These are phyloP conservation scores for Ennomos fuscantarius DNA, from an alignment of 2,888 invertebrate genomes.

Conservation along the genomic window DNA sequence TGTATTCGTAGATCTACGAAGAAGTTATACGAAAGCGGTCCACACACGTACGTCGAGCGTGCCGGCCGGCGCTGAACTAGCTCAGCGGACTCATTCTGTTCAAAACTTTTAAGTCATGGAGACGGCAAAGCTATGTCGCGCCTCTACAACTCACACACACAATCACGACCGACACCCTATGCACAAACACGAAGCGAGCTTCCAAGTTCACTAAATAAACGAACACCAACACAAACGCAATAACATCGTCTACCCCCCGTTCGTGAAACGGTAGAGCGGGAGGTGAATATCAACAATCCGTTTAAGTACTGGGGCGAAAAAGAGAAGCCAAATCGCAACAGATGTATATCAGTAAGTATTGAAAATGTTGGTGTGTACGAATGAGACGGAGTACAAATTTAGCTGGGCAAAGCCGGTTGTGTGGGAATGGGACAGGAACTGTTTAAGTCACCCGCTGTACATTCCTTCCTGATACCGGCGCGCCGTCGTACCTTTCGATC, in stretches of 20 bases:
- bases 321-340: conserved; percentile 76
- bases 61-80: conserved; percentile 83
- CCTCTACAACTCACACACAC: conserved; percentile 84
- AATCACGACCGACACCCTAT: conserved; percentile 73
- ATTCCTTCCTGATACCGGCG: conserved; percentile 85
- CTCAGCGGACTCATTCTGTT: conserved; percentile 75
- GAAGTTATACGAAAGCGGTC: conserved; percentile 66
- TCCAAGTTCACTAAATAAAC: conserved; percentile 86
- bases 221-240: conserved; percentile 82
- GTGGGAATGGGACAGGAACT: conserved; percentile 77
- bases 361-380: conserved; percentile 81
- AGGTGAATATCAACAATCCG: conserved; percentile 82
- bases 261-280: conserved; percentile 75
- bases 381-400: conserved; percentile 76
- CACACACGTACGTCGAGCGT: conserved; percentile 67
- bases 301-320: conserved; percentile 59
- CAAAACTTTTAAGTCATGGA: conserved; percentile 85
- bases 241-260: conserved; percentile 82
- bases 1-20: conserved; percentile 71
- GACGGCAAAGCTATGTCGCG: conserved; percentile 85
- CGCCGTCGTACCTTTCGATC: conserved; percentile 84
- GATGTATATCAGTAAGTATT: conserved; percentile 85
- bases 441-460: conserved; percentile 84
- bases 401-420: conserved; percentile 78
- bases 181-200: conserved; percentile 83